These are phyloP conservation scores for Sphaerodactylus townsendi DNA, from an alignment of 2,113 vertebrate species.

Conservation along the genomic window DNA sequence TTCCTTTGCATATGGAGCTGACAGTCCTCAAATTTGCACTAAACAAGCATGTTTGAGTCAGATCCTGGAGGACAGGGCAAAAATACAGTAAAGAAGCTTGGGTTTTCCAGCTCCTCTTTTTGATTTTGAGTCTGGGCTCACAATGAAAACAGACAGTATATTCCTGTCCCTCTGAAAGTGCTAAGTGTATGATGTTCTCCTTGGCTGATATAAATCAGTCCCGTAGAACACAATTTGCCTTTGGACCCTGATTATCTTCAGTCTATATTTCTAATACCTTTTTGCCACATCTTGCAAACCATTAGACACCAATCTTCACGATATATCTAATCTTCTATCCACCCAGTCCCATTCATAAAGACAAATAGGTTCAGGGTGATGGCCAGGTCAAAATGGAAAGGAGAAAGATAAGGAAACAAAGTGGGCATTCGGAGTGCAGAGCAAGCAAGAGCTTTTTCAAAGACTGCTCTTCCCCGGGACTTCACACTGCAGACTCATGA, in stretches of 20 bases:
- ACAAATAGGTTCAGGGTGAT: not conserved
- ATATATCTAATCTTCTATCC: not conserved
- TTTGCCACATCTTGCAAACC: not conserved
- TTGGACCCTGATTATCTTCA: not conserved
- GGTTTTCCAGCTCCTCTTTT: not conserved
- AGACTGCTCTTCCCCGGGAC: not conserved
- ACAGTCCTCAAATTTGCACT: no score
- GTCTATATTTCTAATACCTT: not conserved
- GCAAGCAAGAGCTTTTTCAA: no score
- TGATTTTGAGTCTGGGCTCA: no score
- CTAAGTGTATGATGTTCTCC: not conserved
- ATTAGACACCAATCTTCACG: not conserved
- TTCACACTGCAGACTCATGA: not conserved
- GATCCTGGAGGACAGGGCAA: not conserved
- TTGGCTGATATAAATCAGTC: not conserved
- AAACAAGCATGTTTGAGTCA: not conserved
- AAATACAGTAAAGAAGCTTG: not conserved
- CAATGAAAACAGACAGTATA: not conserved
- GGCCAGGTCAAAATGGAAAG: not conserved
- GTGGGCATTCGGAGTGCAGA: not conserved
- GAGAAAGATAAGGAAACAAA: not conserved
- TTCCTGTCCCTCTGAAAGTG: not conserved
- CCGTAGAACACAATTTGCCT: not conserved
- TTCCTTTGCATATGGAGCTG: not conserved
- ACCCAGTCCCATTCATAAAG: not conserved